Evolutionary conservation across 2,888 invertebrate genomes (phyloP).

Genomic region (Ephialtes manifestator): DNA sequence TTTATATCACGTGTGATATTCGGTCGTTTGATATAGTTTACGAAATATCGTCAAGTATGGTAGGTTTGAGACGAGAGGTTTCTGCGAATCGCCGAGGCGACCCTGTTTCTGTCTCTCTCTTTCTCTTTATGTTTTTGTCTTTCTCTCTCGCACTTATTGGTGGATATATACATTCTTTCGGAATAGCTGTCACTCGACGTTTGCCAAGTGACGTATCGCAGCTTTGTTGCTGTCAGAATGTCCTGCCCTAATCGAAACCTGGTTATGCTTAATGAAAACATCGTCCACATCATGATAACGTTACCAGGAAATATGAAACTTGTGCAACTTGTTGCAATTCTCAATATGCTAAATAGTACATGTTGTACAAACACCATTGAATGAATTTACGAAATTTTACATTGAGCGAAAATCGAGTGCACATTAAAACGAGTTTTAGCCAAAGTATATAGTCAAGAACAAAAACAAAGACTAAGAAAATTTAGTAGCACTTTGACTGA

Average conservation of each 20-base stretch:
- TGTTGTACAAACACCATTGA: too few species aligned
- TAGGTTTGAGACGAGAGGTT: not conserved
- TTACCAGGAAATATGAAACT: constrained; percentile 19
- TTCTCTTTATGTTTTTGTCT: not conserved
- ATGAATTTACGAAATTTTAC: not conserved
- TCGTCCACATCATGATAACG: not conserved
- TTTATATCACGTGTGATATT: constrained; percentile 5
- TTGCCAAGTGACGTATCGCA: constrained; percentile 20
- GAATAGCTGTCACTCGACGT: constrained; percentile 64
- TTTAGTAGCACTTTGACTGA: too few species aligned
- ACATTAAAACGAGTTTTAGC: too few species aligned
- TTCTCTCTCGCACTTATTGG: constrained; percentile 10
- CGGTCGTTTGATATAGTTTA: not conserved
- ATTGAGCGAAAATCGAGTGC: too few species aligned
- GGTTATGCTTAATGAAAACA: not conserved
- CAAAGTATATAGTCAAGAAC: too few species aligned
- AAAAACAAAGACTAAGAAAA: too few species aligned
- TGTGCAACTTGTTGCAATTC: constrained; percentile 42
- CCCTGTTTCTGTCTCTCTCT: constrained; percentile 11
- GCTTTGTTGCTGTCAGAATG: constrained; percentile 10
- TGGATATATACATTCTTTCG: constrained; percentile 52
- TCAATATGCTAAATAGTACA: too few species aligned
- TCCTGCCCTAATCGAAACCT: not conserved
- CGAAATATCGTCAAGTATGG: constrained; percentile 12
- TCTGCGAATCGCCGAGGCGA: constrained; percentile 6